Percentiles rank a stretch among this genome's conserved stretches.
Evolutionary conservation across 2,797 vertebrate genomes (phyloP).

Genomic region (Diplodus sargus): DNA sequence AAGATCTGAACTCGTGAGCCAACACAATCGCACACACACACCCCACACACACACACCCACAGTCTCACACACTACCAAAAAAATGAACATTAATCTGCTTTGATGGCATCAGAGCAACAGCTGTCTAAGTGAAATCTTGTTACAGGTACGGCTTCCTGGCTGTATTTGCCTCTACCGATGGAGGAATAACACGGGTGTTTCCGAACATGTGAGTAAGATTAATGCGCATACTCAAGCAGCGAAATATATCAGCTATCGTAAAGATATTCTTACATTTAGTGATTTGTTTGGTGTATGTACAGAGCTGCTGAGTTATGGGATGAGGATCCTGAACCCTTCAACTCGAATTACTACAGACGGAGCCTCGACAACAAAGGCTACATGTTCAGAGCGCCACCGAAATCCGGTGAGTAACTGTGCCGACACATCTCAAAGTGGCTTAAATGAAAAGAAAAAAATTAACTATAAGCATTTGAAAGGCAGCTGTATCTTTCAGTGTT

Average conservation of each 20-base stretch:
- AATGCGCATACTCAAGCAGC: background rate
- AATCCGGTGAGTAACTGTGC: constrained; percentile 85
- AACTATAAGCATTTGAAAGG: background rate
- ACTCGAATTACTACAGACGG: constrained; percentile 94
- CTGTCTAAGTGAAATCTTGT: constrained; percentile 23
- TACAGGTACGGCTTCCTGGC: constrained; percentile 96
- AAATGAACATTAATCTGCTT: background rate
- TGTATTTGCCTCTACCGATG: constrained; percentile 95
- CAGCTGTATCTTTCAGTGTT: background rate
- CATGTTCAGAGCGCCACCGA: constrained; percentile 92
- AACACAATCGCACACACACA: background rate
- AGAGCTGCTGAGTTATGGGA: constrained; percentile 97
- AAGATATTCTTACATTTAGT: background rate
- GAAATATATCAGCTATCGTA: background rate
- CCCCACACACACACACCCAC: too few relatives aligned
- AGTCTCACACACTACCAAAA: too few relatives aligned
- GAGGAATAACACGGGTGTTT: constrained; percentile 95
- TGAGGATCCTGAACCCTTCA: constrained; percentile 95
- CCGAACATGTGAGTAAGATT: constrained; percentile 92
- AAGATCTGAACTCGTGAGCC: constrained; percentile 95
- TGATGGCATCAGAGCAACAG: background rate
- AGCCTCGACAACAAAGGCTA: constrained; percentile 97
- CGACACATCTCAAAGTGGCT: background rate
- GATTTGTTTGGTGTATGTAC: constrained; percentile 40
- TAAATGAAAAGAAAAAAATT: background rate